Evolutionary conservation across 2,797 vertebrate species (phyloP).

Genomic region (Onychomys leucogaster): DNA sequence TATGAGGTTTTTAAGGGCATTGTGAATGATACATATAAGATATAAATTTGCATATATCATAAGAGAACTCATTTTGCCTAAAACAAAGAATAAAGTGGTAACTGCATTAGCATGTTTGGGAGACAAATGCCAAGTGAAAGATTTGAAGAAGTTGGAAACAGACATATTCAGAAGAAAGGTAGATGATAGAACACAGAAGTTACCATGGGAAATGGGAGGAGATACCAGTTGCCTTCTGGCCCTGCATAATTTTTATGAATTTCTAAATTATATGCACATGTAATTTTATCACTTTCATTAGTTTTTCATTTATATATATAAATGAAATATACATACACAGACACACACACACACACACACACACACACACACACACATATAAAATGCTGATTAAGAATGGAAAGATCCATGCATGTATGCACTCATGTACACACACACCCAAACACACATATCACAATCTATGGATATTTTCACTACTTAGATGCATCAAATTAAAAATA

Average conservation of each 20-base stretch:
- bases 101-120: not conserved
- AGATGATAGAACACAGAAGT: not conserved
- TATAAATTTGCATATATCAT: not conserved
- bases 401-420: not conserved
- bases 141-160: not conserved
- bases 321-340: too few species aligned
- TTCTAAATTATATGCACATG: not conserved
- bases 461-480: not conserved
- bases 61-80: not conserved
- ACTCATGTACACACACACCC: too few species aligned
- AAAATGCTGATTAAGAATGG: not conserved
- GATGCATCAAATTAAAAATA: constrained; percentile 3
- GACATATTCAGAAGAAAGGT: not conserved
- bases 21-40: too few species aligned
- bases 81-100: not conserved
- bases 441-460: not conserved
- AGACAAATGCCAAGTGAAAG: not conserved
- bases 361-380: too few species aligned
- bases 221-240: not conserved
- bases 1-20: not conserved
- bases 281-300: not conserved
- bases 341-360: too few species aligned
- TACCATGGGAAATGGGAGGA: not conserved
- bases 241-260: not conserved
- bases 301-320: not conserved